Percentiles rank a stretch among this genome's conserved stretches.
These are phyloP conservation scores for Danaus plexippus DNA, from an alignment of 1,140 invertebrate genomes.

Conservation along the genomic window DNA sequence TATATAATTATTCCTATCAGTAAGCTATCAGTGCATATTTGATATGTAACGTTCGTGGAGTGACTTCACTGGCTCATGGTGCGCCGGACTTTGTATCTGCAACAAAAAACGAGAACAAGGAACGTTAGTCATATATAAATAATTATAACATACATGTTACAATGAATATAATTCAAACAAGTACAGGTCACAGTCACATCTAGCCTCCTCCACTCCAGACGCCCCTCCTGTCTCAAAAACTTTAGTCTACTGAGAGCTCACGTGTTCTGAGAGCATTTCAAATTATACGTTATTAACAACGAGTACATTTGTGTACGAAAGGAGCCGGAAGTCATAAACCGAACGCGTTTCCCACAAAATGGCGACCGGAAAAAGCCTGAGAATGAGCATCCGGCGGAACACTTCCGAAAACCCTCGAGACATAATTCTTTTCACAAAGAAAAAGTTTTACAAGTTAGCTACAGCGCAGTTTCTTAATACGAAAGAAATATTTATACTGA, in stretches of 20 bases:
- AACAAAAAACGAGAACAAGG: conserved; percentile 29
- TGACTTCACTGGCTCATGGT: conserved; percentile 44
- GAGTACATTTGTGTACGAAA: conserved; percentile 37
- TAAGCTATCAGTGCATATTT: conserved; percentile 57
- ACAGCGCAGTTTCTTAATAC: too few relatives aligned
- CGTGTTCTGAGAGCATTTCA: too few relatives aligned
- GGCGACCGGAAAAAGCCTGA: conserved; percentile 43
- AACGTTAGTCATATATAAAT: too few relatives aligned
- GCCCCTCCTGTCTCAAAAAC: too few relatives aligned
- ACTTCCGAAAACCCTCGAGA: conserved; percentile 41
- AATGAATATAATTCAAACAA: too few relatives aligned
- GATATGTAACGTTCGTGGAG: conserved; percentile 54
- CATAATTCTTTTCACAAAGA: conserved; percentile 20
- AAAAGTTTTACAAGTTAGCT: not conserved
- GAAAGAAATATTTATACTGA: too few relatives aligned
- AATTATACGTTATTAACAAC: too few relatives aligned
- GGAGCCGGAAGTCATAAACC: conserved; percentile 47
- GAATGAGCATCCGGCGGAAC: conserved; percentile 37
- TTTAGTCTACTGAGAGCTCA: too few relatives aligned
- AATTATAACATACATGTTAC: too few relatives aligned
- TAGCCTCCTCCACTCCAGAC: too few relatives aligned
- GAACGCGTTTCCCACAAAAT: conserved; percentile 44
- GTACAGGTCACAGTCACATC: too few relatives aligned
- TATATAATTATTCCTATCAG: conserved; percentile 7
- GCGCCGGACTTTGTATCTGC: conserved; percentile 40